These are phyloP conservation scores for Spheniscus mendiculus DNA, from an alignment of 2,113 vertebrate species.

Conservation along the genomic window DNA sequence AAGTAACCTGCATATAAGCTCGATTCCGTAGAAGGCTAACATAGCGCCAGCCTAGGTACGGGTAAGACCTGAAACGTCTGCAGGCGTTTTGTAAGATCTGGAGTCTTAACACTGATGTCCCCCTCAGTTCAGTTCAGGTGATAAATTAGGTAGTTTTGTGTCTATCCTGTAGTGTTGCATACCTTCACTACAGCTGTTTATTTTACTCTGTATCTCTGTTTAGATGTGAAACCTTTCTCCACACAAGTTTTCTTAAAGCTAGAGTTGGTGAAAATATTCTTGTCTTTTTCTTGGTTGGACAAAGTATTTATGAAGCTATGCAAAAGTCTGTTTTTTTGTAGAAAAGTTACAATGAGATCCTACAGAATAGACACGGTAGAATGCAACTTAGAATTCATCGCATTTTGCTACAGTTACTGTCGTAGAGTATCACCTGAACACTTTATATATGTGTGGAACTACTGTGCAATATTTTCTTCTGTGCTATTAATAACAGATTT, in stretches of 20 bases:
- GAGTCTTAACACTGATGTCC: neutral
- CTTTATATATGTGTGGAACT: neutral
- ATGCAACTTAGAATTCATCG: neutral
- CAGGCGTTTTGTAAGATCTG: neutral
- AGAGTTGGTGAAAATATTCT: neutral
- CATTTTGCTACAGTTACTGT: neutral
- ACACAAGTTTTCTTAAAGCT: neutral
- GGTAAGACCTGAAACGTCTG: neutral
- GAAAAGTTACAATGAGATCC: neutral
- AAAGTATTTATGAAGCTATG: neutral
- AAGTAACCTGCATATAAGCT: neutral
- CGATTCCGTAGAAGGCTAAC: neutral
- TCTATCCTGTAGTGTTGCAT: neutral
- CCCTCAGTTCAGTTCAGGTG: neutral
- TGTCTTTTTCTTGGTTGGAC: neutral
- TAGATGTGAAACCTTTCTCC: neutral
- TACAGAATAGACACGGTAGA: neutral
- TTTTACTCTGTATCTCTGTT: neutral
- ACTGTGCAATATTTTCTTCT: neutral
- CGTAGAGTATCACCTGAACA: neutral
- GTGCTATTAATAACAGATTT: neutral
- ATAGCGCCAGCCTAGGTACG: neutral
- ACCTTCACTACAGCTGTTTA: neutral
- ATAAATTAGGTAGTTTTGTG: neutral
- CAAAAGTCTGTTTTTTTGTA: neutral